These are phyloP conservation scores for Drosophila cognata DNA, from an alignment of 2,888 invertebrate species.

Conservation along the genomic window DNA sequence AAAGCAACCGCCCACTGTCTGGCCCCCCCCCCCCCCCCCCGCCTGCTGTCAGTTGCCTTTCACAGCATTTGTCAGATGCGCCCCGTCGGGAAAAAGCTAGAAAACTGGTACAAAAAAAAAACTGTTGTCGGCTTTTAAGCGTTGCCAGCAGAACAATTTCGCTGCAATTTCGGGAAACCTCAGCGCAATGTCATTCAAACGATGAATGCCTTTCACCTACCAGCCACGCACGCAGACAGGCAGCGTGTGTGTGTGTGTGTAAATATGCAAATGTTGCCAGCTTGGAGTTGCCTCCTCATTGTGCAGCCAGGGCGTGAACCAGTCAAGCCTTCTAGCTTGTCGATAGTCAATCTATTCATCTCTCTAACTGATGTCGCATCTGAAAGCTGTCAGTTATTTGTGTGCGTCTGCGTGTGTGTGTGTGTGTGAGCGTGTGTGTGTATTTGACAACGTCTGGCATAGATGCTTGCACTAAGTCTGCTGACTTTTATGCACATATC, in stretches of 20 bases:
- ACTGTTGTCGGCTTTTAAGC: constrained; percentile 22
- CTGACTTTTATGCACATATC: constrained; percentile 82
- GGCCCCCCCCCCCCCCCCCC: fast-evolving
- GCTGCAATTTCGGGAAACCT: constrained; percentile 57
- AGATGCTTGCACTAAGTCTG: constrained; percentile 46
- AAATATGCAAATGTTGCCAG: constrained; percentile 55
- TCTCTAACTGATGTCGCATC: constrained; percentile 76
- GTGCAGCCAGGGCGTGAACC: constrained; percentile 55
- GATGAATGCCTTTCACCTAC: constrained; percentile 54
- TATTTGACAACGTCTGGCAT: constrained; percentile 7
- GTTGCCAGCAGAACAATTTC: constrained; percentile 38
- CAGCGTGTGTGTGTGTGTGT: constrained; percentile 1
- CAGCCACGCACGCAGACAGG: constrained; percentile 7
- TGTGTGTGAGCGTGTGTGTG: constrained; percentile 18
- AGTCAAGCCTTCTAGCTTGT: constrained; percentile 71
- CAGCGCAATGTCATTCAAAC: constrained; percentile 66
- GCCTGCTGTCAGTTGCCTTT: constrained; percentile 41
- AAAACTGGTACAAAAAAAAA: constrained; percentile 20
- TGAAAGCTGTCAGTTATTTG: constrained; percentile 72
- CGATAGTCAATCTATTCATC: constrained; percentile 80
- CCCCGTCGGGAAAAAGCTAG: constrained; percentile 1
- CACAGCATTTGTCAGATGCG: constrained; percentile 69
- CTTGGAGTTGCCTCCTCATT: constrained; percentile 14
- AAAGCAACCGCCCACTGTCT: constrained; percentile 1
- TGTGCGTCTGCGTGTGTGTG: constrained; percentile 13